Evolutionary conservation across 2,888 invertebrate species (phyloP), one percentile per base, ranked within the genome.

Genomic region (Chorisops tibialis): DNA sequence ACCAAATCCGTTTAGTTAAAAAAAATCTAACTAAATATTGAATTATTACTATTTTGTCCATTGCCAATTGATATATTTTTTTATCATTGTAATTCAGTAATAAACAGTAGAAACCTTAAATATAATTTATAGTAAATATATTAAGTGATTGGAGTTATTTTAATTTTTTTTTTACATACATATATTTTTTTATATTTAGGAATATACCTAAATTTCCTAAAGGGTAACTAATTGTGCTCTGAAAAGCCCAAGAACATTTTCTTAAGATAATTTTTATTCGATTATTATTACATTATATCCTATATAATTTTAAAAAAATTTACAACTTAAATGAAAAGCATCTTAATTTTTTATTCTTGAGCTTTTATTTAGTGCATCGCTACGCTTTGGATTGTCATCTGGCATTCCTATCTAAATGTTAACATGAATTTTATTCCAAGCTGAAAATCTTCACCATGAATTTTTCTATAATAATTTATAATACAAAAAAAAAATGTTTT

Each of bases 321-420:
- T 30, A 30, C 1, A 30, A 30, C 5, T 7, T 30, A 30, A 30
- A 30, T 7, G 7, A 30, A 30, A 30, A 2, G 9, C 9, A 7
- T 7, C 30, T 7, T 9, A 30, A 30, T 30, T 30, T 30, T 9
- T 59, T 18, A 60, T 51, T 51, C 45, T 69, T 68, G 67, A 69
- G 67, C 68, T 66, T 69, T 66, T 66, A 56, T 66, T 45, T 65
- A 65, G 63, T 67, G 67, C 67, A 67, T 64, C 63, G 64, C 67
- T 67, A 67, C 69, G 68, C 64, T 68, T 69, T 69, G 69, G 70
- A 70, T 70, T 70, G 70, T 70, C 70, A 63, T 67, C 66, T 68
- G 68, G 69, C 67, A 69, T 68, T 69, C 69, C 70, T 70, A 70
- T 68, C 69, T 70, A 70, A 68, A 69, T 68, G 68, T 66, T 68